phyloP scores from a whole-genome alignment of 2,113 vertebrate species.

The Pseudopodoces humilis region DNA sequence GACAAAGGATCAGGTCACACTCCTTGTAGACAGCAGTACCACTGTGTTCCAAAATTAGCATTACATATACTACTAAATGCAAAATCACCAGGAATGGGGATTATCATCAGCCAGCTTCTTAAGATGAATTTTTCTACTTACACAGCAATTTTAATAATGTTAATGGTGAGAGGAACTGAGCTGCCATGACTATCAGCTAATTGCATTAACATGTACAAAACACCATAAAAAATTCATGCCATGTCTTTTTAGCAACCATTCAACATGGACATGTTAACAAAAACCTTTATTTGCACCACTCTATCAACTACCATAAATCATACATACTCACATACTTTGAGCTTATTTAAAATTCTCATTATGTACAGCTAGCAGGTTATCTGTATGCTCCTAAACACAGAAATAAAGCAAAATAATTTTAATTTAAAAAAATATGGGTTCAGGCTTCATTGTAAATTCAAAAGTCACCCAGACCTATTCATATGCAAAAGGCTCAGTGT shows the following conservation, averaged over 20 bases:
- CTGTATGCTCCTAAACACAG: not conserved
- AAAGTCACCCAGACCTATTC: not conserved
- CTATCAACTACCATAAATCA: not conserved
- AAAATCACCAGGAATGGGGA: not conserved
- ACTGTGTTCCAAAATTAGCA: not conserved
- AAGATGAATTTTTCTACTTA: not conserved
- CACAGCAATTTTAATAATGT: not conserved
- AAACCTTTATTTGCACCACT: not conserved
- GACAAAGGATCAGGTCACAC: not conserved
- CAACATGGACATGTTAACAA: not conserved
- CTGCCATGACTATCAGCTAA: not conserved
- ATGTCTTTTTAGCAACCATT: not conserved
- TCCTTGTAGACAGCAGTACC: not conserved
- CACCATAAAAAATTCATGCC: not conserved
- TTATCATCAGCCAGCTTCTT: not conserved
- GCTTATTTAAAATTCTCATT: not conserved
- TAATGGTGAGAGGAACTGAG: not conserved
- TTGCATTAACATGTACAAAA: not conserved
- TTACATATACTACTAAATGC: not conserved
- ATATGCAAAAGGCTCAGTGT: not conserved
- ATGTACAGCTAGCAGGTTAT: not conserved
- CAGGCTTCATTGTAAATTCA: not conserved
- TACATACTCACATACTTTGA: not conserved
- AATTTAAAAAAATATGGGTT: not conserved
- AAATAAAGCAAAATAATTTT: not conserved